Evolutionary conservation across 2,797 vertebrate species (phyloP), one percentile per base, ranked within the genome.

Genomic region (Geotrypetes seraphini): DNA sequence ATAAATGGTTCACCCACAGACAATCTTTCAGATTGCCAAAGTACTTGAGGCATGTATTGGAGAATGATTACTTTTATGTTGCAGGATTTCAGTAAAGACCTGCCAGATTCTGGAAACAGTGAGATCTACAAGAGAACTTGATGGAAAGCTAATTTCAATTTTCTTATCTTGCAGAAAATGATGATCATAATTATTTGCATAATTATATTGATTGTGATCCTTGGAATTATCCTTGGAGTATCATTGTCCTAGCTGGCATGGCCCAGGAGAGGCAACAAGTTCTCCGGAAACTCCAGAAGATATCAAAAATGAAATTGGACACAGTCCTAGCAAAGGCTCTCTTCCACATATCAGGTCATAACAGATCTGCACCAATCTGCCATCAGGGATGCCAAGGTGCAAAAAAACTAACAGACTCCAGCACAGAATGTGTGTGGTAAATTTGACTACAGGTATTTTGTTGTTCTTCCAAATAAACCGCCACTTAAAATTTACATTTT

Each of bases 181-280:
- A 52, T 88, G 39, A 76, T 75, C 73, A 60, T 92, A 39, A 69
- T 81, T 67, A 60, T 85, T 34, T 88, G 84, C 69, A 81, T 82
- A 43, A 54, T 33, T 36, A 43, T 79, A 60, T 60, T 74, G 55
- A 54, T 89, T 62, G 59, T 90, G 61, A 73, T 89, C 61, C 60
- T 91, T 56, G 79, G 86, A 63, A 78, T 92, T 75, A 61, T 87
- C 63, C 60, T 91, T 37, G 78, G 78, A 37, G 71, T 68, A 29
- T 66, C 72, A 10, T 29, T 83, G 47, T 64, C 66, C 7, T 83
- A 82, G 57, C 53, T 42, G 47, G 44, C 23, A 3, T 26, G 25
- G 58, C 50, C 47, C 44, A 33, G 47, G 60, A 50, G 42, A 30
- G 27, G 7, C 6, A 1, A 4, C n/a, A n/a, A n/a, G 42, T 1